Conservation (phyloP, 2,888 invertebrate genomes). For the Drosophila maculinotata region DNA sequence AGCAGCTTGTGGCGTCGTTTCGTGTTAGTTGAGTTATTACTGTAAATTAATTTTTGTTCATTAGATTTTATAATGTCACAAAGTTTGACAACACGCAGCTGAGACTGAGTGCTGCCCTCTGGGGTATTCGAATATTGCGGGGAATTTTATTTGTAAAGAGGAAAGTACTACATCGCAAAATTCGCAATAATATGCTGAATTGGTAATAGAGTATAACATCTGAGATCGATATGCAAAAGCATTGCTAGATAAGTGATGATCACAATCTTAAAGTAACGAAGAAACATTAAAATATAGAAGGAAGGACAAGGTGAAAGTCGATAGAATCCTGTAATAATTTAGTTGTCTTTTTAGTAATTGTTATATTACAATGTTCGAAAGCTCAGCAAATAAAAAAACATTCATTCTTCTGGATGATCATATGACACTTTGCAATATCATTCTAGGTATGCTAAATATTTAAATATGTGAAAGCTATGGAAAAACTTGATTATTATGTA, state of each 20-base stretch:
- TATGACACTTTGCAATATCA: too few relatives aligned
- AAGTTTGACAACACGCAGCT: conserved; percentile 56
- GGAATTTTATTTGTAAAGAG: neutral
- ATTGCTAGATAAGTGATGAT: neutral
- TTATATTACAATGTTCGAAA: too few relatives aligned
- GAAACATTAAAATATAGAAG: too few relatives aligned
- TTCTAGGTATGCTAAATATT: too few relatives aligned
- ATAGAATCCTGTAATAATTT: too few relatives aligned
- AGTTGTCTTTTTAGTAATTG: too few relatives aligned
- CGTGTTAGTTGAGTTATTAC: conserved; percentile 81
- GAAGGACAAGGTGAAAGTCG: too few relatives aligned
- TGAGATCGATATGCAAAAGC: neutral
- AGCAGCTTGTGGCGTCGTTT: conserved; percentile 70
- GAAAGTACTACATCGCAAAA: neutral
- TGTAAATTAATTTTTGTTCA: conserved; percentile 84
- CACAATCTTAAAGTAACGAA: neutral
- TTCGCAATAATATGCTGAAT: neutral
- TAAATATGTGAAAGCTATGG: too few relatives aligned
- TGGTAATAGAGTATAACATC: too few relatives aligned
- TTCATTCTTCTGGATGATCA: neutral
- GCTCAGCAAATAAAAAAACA: neutral
- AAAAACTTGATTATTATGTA: too few relatives aligned
- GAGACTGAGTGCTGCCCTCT: conserved; percentile 34
- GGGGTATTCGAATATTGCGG: neutral
- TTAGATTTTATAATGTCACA: conserved; percentile 80